Conservation (phyloP, 2,888 invertebrate genomes). For the Pharmacophagus antenor region DNA sequence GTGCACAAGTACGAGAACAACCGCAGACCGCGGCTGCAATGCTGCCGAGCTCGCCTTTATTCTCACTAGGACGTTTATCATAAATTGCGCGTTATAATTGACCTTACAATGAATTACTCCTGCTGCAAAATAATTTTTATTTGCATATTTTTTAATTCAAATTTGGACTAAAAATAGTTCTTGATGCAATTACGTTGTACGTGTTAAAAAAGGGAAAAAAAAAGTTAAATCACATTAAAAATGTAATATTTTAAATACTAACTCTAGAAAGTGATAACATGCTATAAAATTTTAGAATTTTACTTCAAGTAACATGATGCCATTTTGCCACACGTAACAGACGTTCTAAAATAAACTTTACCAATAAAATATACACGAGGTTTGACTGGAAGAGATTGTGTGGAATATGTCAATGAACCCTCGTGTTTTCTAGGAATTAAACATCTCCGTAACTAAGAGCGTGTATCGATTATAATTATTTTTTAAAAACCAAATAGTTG, state of each 20-base stretch:
- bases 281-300: constrained; percentile 15
- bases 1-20: constrained; percentile 16
- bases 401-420: constrained; percentile 26
- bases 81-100: constrained; percentile 58
- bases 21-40: constrained; percentile 30
- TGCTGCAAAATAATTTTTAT: constrained; percentile 28
- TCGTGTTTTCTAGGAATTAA: constrained; percentile 26
- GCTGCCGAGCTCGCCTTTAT: constrained; percentile 33
- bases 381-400: constrained; percentile 27
- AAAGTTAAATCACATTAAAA: neutral
- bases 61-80: constrained; percentile 45
- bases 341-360: constrained; percentile 31
- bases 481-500: constrained; percentile 23
- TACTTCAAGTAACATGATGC: constrained; percentile 23
- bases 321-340: constrained; percentile 28
- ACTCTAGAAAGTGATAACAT: constrained; percentile 13
- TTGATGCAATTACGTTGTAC: no score
- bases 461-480: constrained; percentile 28
- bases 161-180: no score
- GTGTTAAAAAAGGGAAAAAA: no score
- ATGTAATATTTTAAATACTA: neutral
- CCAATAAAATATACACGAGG: constrained; percentile 30
- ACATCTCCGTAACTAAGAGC: constrained; percentile 21
- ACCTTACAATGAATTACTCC: constrained; percentile 41
- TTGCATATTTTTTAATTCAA: neutral